Percentiles rank a stretch among this genome's conserved stretches.
phyloP scores from a whole-genome alignment of 2,888 invertebrate genomes.

The Ichneumoninae sp. region DNA sequence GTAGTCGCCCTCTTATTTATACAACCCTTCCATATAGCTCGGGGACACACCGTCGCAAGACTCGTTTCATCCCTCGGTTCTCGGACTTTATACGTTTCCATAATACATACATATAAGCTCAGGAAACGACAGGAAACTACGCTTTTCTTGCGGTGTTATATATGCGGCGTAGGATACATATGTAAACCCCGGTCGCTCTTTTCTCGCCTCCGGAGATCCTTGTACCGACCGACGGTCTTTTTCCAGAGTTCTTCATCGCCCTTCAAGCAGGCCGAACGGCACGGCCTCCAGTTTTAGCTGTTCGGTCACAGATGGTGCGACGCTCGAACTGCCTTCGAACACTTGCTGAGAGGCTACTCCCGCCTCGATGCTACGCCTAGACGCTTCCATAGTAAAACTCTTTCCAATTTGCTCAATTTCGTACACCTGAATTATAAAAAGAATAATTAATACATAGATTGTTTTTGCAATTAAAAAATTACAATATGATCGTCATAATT shows the following conservation, averaged over 20 bases:
- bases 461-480: background rate
- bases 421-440: background rate
- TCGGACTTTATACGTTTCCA: conserved; percentile 68
- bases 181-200: conserved; percentile 19
- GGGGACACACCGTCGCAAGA: conserved; percentile 9
- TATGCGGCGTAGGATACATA: background rate
- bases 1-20: conserved; percentile 74
- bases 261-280: conserved; percentile 62
- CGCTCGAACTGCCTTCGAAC: conserved; percentile 67
- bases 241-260: conserved; percentile 61
- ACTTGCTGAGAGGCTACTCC: background rate
- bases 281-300: conserved; percentile 68
- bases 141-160: conserved; percentile 3
- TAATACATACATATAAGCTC: conserved; percentile 63
- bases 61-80: conserved; percentile 37
- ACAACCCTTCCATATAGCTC: conserved; percentile 56
- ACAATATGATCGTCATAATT: background rate
- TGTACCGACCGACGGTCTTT: conserved; percentile 67
- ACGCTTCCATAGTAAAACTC: conserved; percentile 1
- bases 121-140: conserved; percentile 33
- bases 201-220: conserved; percentile 30
- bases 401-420: background rate
- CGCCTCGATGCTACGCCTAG: background rate
- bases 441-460: background rate
- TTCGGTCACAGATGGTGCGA: conserved; percentile 77